Evolutionary conservation across 2,888 invertebrate genomes (phyloP), one percentile per base, ranked within the genome.

Genomic region (Mythimna pallens): DNA sequence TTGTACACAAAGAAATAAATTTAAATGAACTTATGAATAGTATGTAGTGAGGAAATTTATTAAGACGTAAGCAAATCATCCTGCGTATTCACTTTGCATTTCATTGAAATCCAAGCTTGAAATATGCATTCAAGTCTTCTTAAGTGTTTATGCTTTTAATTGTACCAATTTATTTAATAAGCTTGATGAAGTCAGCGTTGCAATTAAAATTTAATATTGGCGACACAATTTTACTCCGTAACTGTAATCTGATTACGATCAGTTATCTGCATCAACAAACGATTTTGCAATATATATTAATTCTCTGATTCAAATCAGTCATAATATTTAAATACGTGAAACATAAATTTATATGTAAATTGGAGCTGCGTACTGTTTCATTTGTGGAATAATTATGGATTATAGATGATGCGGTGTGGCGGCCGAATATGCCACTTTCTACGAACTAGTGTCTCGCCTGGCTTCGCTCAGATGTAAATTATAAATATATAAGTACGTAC

Each of bases 221-320:
- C 30, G 50, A 65, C 47, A 20, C 58, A n/a, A 73, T 75, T 82
- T 71, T 14, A 63, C 71, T 69, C 47, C 50, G 58, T 66, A 65
- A 47, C 65, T 80, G 74, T 57, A 61, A 65, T 73, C 82, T 82
- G 77, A 84, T 84, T 84, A 82, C 36, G 62, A 9, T 10, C 58
- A 52, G 76, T 76, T 84, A 84, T 82, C 77, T 72, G 77, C 67
- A 72, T 77, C 74, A 83, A 80, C 70, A 77, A 77, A 75, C 57
- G 71, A 75, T 75, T 73, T 63, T 55, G 64, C 62, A 65, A 70
- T 64, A 69, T 65, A 47, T 47, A 73, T 30, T 30, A 30, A 30
- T 82, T 70, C 59, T 67, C 73, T 67, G 84, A 81, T 83, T 76
- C 58, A 76, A 74, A 80, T 83, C 72, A 70, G 65, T 65, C 63